Evolutionary conservation across 2,888 invertebrate genomes (phyloP), one percentile per base, ranked within the genome.

Genomic region (Micoletzkya japonica): DNA sequence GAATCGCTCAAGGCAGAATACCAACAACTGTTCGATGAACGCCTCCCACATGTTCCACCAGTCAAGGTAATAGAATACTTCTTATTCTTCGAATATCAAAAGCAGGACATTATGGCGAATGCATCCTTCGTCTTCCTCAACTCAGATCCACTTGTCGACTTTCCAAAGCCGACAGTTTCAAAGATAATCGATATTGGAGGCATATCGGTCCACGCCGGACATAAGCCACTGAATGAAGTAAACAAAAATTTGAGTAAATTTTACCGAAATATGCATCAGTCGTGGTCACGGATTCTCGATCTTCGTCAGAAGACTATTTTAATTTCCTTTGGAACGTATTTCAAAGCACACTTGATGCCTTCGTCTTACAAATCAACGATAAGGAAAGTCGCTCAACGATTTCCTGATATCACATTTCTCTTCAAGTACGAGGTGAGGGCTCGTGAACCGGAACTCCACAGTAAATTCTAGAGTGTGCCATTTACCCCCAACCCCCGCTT

Each of bases 181-280:
- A 77, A 76, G 30, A 72, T 78, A 20, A 57, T 78, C 24, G 75
- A 78, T 52, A 76, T 80, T 39, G 78, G 75, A 24, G 76, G 78
- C 44, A 76, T 78, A 20, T 70, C 72, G 3, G 73, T 76, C 7
- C 63, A 63, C 34, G 50, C 32, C n/a, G 63, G 50, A 14, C 63
- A 63, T 32, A 50, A 63, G 14, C n/a, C 17, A 17, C 34, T 63
- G 14, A 37, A 63, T n/a, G 20, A 49, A 37, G 63, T 63, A n/a
- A n/a, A n/a, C n/a, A n/a, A n/a, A n/a, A n/a, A n/a, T n/a, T n/a
- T n/a, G n/a, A n/a, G n/a, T n/a, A n/a, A n/a, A n/a, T n/a, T n/a
- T n/a, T n/a, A n/a, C n/a, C n/a, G n/a, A n/a, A n/a, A n/a, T n/a
- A n/a, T n/a, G n/a, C n/a, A n/a, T 50, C 50, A 63, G 63, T 24